Percentiles rank a stretch among this genome's conserved stretches.
These are phyloP conservation scores for Acrossocheilus wenchowensis DNA, from an alignment of 2,797 vertebrate species.

Conservation along the genomic window DNA sequence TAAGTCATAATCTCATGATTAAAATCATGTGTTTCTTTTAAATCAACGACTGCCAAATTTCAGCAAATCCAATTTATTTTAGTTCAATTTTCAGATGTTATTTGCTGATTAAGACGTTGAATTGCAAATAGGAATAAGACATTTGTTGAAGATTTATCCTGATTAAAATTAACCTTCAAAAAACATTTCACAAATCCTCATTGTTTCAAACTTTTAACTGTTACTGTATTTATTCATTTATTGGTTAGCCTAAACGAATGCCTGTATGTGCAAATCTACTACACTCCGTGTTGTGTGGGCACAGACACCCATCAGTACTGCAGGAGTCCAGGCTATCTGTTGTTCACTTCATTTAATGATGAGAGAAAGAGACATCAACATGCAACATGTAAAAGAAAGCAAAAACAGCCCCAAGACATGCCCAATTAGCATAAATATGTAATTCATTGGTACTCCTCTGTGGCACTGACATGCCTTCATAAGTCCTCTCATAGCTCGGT, in stretches of 20 bases:
- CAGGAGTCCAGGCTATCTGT: background rate
- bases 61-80: background rate
- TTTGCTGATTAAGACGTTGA: background rate
- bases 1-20: background rate
- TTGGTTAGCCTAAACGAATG: background rate
- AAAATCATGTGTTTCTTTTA: background rate
- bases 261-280: background rate
- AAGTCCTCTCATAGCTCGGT: background rate
- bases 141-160: background rate
- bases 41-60: background rate
- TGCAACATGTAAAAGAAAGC: background rate
- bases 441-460: background rate
- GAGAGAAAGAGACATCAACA: background rate
- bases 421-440: conserved; percentile 10
- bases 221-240: background rate
- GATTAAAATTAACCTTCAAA: background rate
- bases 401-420: background rate
- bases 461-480: conserved; percentile 16
- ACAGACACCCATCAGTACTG: background rate
- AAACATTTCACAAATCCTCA: background rate
- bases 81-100: background rate
- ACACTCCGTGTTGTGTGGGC: background rate
- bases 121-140: background rate
- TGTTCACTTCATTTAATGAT: background rate
- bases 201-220: background rate